Conservation (phyloP, 2,797 vertebrate genomes). For the Propithecus deckenii region DNA sequence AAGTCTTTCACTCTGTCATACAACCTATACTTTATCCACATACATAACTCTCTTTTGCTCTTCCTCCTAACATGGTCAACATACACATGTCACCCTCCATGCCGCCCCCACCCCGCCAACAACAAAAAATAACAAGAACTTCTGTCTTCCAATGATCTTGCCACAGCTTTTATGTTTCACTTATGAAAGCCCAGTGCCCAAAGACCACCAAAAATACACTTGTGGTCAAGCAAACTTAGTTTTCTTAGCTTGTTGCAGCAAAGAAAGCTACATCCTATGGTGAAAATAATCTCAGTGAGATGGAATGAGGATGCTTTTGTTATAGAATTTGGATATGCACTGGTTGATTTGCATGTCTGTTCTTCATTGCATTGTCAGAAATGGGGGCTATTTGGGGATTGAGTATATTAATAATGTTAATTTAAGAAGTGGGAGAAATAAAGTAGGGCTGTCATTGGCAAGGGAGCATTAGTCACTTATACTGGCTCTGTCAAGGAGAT, state of each 20-base stretch:
- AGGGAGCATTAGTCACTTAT: background rate
- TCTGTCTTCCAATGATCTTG: background rate
- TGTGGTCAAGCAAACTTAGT: background rate
- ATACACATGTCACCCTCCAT: background rate
- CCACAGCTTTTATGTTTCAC: background rate
- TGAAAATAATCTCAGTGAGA: background rate
- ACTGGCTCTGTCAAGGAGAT: background rate
- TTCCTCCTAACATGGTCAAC: background rate
- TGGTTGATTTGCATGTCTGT: background rate
- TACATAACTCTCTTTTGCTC: background rate
- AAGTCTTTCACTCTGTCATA: background rate
- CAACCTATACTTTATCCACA: background rate
- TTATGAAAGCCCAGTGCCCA: background rate
- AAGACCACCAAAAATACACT: background rate
- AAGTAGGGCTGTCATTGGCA: background rate
- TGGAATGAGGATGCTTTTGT: background rate
- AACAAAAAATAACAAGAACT: background rate
- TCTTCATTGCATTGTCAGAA: background rate
- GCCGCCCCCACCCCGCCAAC: background rate
- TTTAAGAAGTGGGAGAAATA: background rate
- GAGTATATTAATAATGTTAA: conserved; percentile 14
- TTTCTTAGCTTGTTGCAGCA: background rate
- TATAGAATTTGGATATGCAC: background rate
- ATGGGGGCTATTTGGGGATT: background rate
- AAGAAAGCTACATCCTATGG: background rate